Percentiles rank a stretch among this genome's conserved stretches.
Evolutionary conservation across 2,888 invertebrate species (phyloP).

Genomic region (Tupiocoris notatus): DNA sequence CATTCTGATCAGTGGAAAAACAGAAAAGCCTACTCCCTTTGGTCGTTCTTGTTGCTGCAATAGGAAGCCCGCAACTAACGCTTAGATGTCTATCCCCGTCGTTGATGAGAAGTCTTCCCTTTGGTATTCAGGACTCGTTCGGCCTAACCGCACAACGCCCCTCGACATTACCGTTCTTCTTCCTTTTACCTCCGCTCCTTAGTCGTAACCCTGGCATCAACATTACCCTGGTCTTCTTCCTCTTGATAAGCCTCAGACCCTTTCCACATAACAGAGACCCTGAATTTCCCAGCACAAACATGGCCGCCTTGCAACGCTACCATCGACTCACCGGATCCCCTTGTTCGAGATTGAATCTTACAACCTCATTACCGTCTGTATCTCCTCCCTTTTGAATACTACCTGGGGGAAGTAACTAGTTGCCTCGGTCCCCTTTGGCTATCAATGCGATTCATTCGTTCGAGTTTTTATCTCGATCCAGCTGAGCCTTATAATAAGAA

Average conservation of each 20-base stretch:
- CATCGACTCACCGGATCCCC: not conserved
- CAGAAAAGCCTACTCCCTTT: not conserved
- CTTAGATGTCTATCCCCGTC: not conserved
- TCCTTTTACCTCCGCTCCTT: not conserved
- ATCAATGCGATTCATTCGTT: not conserved
- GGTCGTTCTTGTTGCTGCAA: not conserved
- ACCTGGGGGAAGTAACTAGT: not conserved
- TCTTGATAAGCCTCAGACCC: not conserved
- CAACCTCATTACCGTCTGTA: slow-evolving; percentile 18
- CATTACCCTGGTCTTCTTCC: not conserved
- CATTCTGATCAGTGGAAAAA: not conserved
- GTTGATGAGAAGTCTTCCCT: not conserved
- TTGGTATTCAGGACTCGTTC: not conserved
- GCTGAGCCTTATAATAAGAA: no score
- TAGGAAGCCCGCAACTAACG: not conserved
- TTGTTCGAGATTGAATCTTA: slow-evolving; percentile 18
- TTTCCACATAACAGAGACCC: not conserved
- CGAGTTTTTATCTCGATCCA: not conserved
- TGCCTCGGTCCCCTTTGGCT: not conserved
- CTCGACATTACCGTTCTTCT: not conserved
- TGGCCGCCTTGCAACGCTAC: not conserved
- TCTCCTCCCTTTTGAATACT: not conserved
- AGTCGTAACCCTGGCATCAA: not conserved
- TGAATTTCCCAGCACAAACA: not conserved
- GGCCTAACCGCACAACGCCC: not conserved